Percentiles rank a stretch among this genome's conserved stretches.
These are phyloP conservation scores for Bruchidius siliquastri DNA, from an alignment of 2,888 invertebrate species.

Conservation along the genomic window DNA sequence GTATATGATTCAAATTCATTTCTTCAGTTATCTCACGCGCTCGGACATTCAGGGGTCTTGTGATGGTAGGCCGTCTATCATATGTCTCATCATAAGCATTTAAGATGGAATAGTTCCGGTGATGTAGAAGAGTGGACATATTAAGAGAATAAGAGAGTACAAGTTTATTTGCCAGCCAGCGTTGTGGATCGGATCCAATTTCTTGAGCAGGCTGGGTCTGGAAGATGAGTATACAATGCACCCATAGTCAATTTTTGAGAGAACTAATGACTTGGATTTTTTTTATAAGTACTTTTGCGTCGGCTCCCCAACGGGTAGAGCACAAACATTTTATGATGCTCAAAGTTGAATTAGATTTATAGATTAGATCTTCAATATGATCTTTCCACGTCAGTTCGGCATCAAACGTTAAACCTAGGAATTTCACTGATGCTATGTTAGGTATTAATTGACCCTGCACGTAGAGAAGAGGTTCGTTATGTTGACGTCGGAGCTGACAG, in stretches of 20 bases:
- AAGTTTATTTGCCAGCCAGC: not conserved
- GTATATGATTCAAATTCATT: too few relatives aligned
- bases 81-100: not conserved
- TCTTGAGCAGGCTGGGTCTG: not conserved
- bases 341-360: constrained; percentile 1
- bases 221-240: constrained; percentile 4
- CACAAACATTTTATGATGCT: constrained; percentile 3
- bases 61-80: not conserved
- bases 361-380: constrained; percentile 1
- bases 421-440: too few relatives aligned
- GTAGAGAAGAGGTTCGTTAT: too few relatives aligned
- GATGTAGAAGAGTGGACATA: not conserved
- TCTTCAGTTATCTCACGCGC: not conserved
- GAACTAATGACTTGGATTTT: constrained; percentile 3
- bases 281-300: constrained; percentile 3
- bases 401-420: too few relatives aligned
- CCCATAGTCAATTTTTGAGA: constrained; percentile 6
- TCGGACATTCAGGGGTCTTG: not conserved
- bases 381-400: too few relatives aligned
- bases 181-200: constrained; percentile 1
- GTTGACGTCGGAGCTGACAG: too few relatives aligned
- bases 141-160: not conserved
- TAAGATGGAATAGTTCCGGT: not conserved
- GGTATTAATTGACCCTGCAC: too few relatives aligned
- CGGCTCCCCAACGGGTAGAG: constrained; percentile 7